These are phyloP conservation scores for Nothocercus julius DNA, from an alignment of 2,113 vertebrate genomes.

Conservation along the genomic window DNA sequence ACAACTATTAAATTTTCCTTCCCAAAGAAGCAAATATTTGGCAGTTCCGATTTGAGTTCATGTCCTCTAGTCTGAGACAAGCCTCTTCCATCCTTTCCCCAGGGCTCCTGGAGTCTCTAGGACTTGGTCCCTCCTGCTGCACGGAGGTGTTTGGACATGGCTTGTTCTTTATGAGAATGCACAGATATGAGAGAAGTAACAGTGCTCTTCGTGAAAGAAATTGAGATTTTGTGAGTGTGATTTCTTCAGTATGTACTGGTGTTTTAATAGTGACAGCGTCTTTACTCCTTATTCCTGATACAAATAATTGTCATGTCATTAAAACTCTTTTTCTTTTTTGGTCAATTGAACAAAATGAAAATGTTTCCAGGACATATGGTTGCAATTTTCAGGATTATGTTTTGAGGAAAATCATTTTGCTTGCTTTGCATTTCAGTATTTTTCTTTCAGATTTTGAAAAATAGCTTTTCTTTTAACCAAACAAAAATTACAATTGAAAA, in stretches of 20 bases:
- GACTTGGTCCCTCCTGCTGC: not conserved
- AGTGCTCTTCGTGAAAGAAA: not conserved
- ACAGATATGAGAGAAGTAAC: not conserved
- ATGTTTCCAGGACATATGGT: not conserved
- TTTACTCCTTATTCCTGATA: not conserved
- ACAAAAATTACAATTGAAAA: not conserved
- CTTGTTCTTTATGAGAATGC: not conserved
- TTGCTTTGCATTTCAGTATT: not conserved
- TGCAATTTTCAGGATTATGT: not conserved
- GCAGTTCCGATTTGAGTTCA: not conserved
- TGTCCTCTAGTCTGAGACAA: not conserved
- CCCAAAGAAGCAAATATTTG: not conserved
- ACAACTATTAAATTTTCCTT: not conserved
- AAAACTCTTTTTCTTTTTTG: not conserved
- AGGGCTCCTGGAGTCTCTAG: too few relatives aligned
- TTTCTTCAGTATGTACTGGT: not conserved
- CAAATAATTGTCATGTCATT: not conserved
- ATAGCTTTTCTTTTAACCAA: not conserved
- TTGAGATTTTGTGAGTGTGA: not conserved
- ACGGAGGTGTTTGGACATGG: fast-evolving
- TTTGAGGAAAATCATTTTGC: not conserved
- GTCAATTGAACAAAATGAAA: not conserved
- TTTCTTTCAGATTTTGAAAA: not conserved
- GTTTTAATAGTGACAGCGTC: not conserved
- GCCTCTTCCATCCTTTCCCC: not conserved